Conservation (phyloP, 2,888 invertebrate genomes). For the Drosophila histrio region DNA sequence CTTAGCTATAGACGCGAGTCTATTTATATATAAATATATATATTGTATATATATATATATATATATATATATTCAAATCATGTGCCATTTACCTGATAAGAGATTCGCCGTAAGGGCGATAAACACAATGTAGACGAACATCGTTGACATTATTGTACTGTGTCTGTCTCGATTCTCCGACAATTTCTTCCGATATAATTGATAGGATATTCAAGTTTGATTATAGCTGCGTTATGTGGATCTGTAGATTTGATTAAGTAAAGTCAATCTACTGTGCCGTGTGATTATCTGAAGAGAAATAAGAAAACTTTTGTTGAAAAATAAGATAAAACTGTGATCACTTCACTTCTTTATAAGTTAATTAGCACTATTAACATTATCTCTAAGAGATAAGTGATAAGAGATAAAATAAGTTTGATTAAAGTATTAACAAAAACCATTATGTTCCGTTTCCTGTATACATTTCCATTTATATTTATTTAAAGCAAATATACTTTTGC, state of each 20-base stretch:
- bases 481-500: not conserved
- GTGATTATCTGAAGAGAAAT: constrained; percentile 16
- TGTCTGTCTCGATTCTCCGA: constrained; percentile 4
- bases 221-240: not conserved
- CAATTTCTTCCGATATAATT: constrained; percentile 4
- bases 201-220: not conserved
- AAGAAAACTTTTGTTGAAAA: not conserved
- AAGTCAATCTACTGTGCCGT: constrained; percentile 10
- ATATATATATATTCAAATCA: not conserved
- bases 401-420: no score
- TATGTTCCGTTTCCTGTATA: no score
- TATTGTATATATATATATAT: not conserved
- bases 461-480: not conserved
- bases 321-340: not conserved
- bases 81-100: constrained; percentile 79
- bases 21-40: constrained; percentile 1
- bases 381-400: not conserved
- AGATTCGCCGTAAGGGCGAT: constrained; percentile 72
- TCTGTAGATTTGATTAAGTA: constrained; percentile 9
- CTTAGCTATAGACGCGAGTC: not conserved
- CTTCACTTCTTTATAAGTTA: not conserved
- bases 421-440: no score
- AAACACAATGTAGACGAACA: constrained; percentile 68
- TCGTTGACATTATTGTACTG: constrained; percentile 51
- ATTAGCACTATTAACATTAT: constrained; percentile 2